phyloP scores from a whole-genome alignment of 1,140 invertebrate genomes.

The Pollicipes pollicipes region DNA sequence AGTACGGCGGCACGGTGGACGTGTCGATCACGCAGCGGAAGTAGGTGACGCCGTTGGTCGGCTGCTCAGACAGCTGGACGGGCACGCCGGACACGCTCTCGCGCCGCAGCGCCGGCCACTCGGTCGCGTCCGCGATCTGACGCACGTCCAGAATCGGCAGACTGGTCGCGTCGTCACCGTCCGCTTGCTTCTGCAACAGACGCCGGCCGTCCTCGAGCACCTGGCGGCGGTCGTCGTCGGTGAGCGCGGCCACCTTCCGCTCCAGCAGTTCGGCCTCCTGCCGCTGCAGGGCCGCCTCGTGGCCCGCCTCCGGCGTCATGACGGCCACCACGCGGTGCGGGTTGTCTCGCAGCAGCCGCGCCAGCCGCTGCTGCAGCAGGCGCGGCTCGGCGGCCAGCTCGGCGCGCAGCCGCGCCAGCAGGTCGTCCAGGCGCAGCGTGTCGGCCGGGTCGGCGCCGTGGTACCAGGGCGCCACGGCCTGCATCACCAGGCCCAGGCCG shows the following conservation, averaged over 20 bases:
- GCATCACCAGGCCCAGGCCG: conserved; percentile 57
- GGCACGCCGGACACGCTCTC: too few relatives aligned
- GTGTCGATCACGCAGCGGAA: too few relatives aligned
- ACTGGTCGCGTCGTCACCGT: conserved; percentile 50
- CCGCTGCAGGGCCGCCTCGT: conserved; percentile 42
- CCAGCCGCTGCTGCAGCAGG: conserved; percentile 56
- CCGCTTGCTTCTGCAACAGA: too few relatives aligned
- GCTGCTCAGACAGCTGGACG: too few relatives aligned
- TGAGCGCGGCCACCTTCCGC: conserved; percentile 37
- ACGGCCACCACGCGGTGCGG: conserved; percentile 58
- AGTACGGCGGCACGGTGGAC: too few relatives aligned
- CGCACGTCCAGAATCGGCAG: conserved; percentile 58
- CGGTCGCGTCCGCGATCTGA: too few relatives aligned
- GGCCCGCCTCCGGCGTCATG: conserved; percentile 65
- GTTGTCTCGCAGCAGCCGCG: conserved; percentile 65
- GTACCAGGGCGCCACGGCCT: conserved; percentile 43
- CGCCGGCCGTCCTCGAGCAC: conserved; percentile 35
- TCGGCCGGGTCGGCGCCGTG: too few relatives aligned
- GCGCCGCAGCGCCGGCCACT: too few relatives aligned
- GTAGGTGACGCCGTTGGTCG: too few relatives aligned
- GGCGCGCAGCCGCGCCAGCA: too few relatives aligned
- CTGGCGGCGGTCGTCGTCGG: conserved; percentile 19
- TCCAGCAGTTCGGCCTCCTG: conserved; percentile 49
- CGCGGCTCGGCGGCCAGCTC: conserved; percentile 42
- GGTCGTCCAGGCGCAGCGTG: too few relatives aligned